These are phyloP conservation scores for Athalia circularis DNA, from an alignment of 2,888 invertebrate genomes.

Conservation along the genomic window DNA sequence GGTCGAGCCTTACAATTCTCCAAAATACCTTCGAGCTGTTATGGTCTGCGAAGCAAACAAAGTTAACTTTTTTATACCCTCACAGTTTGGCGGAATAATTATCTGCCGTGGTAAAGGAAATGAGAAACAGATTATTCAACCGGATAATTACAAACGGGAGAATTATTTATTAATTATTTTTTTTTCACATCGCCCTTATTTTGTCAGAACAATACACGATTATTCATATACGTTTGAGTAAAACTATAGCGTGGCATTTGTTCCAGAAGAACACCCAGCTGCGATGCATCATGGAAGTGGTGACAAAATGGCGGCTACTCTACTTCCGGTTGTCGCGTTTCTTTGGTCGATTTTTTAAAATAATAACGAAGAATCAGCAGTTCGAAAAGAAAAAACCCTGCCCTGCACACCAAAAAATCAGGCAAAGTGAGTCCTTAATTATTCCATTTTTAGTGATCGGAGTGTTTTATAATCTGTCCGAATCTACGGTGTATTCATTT, in stretches of 20 bases:
- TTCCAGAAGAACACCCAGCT: conserved; percentile 89
- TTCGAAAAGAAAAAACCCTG: neutral
- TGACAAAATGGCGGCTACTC: conserved; percentile 64
- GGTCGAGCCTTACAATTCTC: too few relatives aligned
- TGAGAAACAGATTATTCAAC: too few relatives aligned
- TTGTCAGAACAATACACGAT: neutral
- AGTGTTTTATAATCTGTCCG: too few relatives aligned
- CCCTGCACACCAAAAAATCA: conserved; percentile 5
- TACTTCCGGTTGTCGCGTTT: conserved; percentile 62
- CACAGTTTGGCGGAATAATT: too few relatives aligned
- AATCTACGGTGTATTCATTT: neutral
- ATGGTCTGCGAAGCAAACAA: too few relatives aligned
- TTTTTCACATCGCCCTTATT: neutral
- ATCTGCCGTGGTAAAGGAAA: too few relatives aligned
- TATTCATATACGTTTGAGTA: neutral
- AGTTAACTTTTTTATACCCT: too few relatives aligned
- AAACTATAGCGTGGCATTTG: conserved; percentile 62
- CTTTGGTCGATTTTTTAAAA: conserved; percentile 61
- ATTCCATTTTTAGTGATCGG: neutral
- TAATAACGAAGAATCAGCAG: too few relatives aligned
- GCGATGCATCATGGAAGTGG: conserved; percentile 87
- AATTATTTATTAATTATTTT: neutral
- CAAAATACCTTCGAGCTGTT: too few relatives aligned
- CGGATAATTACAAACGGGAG: too few relatives aligned
- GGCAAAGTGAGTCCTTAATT: neutral